Evolutionary conservation across 2,113 vertebrate species (phyloP).

Genomic region (Origma solitaria): DNA sequence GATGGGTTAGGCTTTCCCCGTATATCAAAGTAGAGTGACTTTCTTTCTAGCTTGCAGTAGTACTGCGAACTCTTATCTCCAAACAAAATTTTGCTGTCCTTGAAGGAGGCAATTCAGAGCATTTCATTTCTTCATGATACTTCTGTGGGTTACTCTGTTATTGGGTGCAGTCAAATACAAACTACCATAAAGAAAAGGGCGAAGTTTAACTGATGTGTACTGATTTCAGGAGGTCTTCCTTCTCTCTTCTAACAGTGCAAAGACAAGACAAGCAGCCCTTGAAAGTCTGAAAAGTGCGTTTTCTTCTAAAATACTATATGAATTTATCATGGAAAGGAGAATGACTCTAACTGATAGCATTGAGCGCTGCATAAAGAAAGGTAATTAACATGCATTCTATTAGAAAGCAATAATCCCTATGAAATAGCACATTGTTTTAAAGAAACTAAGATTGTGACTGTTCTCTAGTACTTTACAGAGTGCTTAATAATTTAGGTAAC

Average conservation of each 20-base stretch:
- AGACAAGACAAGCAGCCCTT: constrained; percentile 91
- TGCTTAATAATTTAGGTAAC: not conserved
- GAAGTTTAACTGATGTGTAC: not conserved
- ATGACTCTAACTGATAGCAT: constrained; percentile 96
- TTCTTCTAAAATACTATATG: constrained; percentile 90
- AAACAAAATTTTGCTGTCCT: not conserved
- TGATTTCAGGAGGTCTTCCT: not conserved
- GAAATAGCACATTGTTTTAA: not conserved
- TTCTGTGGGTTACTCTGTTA: not conserved
- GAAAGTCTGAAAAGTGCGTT: constrained; percentile 90
- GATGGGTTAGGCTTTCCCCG: not conserved
- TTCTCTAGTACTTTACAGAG: not conserved
- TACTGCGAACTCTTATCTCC: not conserved
- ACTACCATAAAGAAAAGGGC: not conserved
- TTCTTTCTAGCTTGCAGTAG: not conserved
- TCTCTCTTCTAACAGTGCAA: constrained; percentile 78
- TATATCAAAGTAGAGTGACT: not conserved
- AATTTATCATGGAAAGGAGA: constrained; percentile 93
- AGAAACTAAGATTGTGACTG: not conserved
- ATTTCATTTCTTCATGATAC: not conserved
- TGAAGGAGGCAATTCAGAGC: not conserved
- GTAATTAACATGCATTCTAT: constrained; percentile 61
- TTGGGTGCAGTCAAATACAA: not conserved
- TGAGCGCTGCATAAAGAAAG: constrained; percentile 97
- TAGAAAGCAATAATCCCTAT: not conserved